Evolutionary conservation across 1,140 invertebrate genomes (phyloP).

Genomic region (Battus philenor): DNA sequence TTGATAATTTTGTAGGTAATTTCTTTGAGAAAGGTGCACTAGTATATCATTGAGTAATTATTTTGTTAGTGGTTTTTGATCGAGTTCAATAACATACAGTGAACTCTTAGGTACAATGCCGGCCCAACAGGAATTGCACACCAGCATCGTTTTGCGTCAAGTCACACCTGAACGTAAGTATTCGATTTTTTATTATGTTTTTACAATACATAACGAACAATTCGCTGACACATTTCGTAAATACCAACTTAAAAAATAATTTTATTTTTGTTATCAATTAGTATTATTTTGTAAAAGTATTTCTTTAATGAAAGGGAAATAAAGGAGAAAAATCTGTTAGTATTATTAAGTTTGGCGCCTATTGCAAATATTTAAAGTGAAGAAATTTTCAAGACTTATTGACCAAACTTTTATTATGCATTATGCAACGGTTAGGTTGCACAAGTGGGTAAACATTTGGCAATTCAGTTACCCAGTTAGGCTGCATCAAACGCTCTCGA

Average conservation of each 20-base stretch:
- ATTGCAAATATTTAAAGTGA: too few relatives aligned
- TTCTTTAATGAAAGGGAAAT: too few relatives aligned
- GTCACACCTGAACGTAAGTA: conserved; percentile 56
- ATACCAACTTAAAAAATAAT: too few relatives aligned
- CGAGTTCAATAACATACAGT: conserved; percentile 7
- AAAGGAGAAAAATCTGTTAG: too few relatives aligned
- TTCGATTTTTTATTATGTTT: not conserved
- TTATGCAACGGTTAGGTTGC: conserved; percentile 3
- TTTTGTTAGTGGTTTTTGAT: not conserved
- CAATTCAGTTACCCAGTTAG: conserved; percentile 1
- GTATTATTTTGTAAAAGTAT: too few relatives aligned
- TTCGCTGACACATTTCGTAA: too few relatives aligned
- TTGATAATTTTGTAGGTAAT: not conserved
- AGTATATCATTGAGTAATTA: not conserved
- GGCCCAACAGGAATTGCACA: conserved; percentile 36
- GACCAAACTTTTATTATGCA: conserved; percentile 4
- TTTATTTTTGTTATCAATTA: too few relatives aligned
- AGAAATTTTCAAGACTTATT: conserved; percentile 4
- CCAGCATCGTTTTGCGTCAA: conserved; percentile 43
- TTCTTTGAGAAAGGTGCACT: not conserved
- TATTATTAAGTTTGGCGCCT: too few relatives aligned
- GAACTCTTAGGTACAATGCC: conserved; percentile 36
- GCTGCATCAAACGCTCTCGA: too few relatives aligned
- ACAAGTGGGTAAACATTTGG: conserved; percentile 7
- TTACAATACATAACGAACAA: not conserved